Conservation (phyloP, 64 coral and sea anemone species). For the Stichodactyla helianthus region DNA sequence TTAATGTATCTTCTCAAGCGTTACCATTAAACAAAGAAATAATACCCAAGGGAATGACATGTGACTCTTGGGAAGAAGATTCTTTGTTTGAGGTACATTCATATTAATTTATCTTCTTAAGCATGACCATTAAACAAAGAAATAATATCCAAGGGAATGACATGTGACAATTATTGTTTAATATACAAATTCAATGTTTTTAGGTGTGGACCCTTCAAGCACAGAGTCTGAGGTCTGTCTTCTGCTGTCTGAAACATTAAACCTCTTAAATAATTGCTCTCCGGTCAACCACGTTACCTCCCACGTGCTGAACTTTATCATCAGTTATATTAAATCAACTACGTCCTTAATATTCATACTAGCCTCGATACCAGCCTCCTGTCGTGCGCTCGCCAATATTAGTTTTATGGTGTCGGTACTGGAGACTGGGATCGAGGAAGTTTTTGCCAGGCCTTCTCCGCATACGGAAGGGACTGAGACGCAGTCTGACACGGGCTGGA, state of each 20-base stretch:
- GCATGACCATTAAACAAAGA: too few species aligned
- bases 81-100: too few species aligned
- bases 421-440: slow-evolving; percentile 80
- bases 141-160: too few species aligned
- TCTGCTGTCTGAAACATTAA: slow-evolving; percentile 72
- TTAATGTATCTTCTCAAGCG: too few species aligned
- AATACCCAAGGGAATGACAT: too few species aligned
- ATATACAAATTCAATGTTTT: not conserved
- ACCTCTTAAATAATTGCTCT: slow-evolving; percentile 77
- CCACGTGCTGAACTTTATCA: slow-evolving; percentile 45
- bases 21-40: too few species aligned
- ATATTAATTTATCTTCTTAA: too few species aligned
- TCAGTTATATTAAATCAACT: slow-evolving; percentile 51
- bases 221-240: slow-evolving; percentile 79
- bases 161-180: too few species aligned
- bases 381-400: slow-evolving; percentile 76
- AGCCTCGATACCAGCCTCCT: slow-evolving; percentile 69
- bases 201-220: slow-evolving; percentile 69
- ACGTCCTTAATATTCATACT: slow-evolving; percentile 69
- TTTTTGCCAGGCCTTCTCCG: slow-evolving; percentile 56
- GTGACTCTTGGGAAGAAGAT: too few species aligned
- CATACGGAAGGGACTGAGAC: not conserved
- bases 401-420: slow-evolving; percentile 70
- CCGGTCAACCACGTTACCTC: slow-evolving; percentile 55
- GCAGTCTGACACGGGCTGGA: slow-evolving; percentile 54